These are phyloP conservation scores for Tenthredo notha DNA, from an alignment of 2,888 invertebrate genomes.

Conservation along the genomic window DNA sequence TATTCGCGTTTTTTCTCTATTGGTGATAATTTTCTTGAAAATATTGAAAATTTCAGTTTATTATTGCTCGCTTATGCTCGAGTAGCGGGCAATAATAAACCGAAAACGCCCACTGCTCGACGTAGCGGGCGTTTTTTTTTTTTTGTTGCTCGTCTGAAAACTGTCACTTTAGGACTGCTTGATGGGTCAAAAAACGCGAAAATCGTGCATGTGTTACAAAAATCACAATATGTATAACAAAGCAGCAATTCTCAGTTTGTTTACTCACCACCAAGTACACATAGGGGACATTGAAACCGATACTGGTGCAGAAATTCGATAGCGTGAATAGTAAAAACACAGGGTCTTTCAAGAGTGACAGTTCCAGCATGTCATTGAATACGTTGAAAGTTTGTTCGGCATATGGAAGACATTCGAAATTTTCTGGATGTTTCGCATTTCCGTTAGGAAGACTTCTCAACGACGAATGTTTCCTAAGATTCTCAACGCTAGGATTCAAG, in stretches of 20 bases:
- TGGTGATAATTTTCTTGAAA: too few relatives aligned
- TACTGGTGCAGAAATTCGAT: slow-evolving; percentile 97
- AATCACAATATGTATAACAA: background rate
- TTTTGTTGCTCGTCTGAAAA: too few relatives aligned
- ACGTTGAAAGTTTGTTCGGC: slow-evolving; percentile 87
- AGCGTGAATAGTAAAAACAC: slow-evolving; percentile 94
- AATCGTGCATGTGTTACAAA: too few relatives aligned
- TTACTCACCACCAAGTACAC: slow-evolving; percentile 86
- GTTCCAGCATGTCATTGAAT: slow-evolving; percentile 90
- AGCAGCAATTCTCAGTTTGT: background rate
- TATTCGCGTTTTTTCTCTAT: too few relatives aligned
- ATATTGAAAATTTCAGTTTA: too few relatives aligned
- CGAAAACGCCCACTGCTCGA: too few relatives aligned
- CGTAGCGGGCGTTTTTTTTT: too few relatives aligned
- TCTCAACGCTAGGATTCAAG: slow-evolving; percentile 63
- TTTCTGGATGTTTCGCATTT: slow-evolving; percentile 57
- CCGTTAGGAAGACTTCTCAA: slow-evolving; percentile 67
- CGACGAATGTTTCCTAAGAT: slow-evolving; percentile 61
- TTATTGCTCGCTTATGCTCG: too few relatives aligned
- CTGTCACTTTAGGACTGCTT: too few relatives aligned
- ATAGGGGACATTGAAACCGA: slow-evolving; percentile 97
- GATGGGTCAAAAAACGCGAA: too few relatives aligned
- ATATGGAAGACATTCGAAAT: slow-evolving; percentile 80
- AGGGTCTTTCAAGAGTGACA: slow-evolving; percentile 90
- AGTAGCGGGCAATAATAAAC: too few relatives aligned